Evolutionary conservation across 2,888 invertebrate species (phyloP).

Genomic region (Tricholauxania praeusta): DNA sequence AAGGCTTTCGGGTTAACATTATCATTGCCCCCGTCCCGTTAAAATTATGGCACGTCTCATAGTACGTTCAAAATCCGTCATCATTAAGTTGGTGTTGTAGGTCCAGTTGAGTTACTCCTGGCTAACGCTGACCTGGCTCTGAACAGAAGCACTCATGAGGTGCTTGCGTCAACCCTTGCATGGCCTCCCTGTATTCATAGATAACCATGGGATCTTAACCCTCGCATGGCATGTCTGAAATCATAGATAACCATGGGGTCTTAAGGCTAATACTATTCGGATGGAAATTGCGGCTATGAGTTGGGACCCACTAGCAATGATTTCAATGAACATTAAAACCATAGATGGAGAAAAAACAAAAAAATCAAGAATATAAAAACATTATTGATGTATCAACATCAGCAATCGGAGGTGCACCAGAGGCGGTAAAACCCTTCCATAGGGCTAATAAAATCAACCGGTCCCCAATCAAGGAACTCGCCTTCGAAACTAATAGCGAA

Average conservation of each 20-base stretch:
- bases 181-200: slow-evolving; percentile 35
- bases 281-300: too few relatives aligned
- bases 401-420: too few relatives aligned
- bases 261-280: too few relatives aligned
- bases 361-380: slow-evolving; percentile 31
- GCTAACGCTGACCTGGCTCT: slow-evolving; percentile 41
- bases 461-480: too few relatives aligned
- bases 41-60: slow-evolving; percentile 40
- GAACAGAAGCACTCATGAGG: slow-evolving; percentile 31
- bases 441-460: too few relatives aligned
- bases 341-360: slow-evolving; percentile 1
- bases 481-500: too few relatives aligned
- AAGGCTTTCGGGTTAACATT: slow-evolving; percentile 39
- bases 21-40: slow-evolving; percentile 36
- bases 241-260: not conserved
- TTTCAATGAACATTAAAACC: not conserved
- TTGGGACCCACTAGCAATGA: not conserved
- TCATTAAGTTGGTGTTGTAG: slow-evolving; percentile 40
- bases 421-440: too few relatives aligned
- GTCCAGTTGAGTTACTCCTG: slow-evolving; percentile 37
- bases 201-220: not conserved
- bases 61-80: slow-evolving; percentile 33
- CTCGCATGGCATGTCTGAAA: slow-evolving; percentile 36
- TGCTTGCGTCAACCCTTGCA: slow-evolving; percentile 31
- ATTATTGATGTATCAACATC: too few relatives aligned